Evolutionary conservation across 2,888 invertebrate genomes (phyloP).

Genomic region (Lithophane socia): DNA sequence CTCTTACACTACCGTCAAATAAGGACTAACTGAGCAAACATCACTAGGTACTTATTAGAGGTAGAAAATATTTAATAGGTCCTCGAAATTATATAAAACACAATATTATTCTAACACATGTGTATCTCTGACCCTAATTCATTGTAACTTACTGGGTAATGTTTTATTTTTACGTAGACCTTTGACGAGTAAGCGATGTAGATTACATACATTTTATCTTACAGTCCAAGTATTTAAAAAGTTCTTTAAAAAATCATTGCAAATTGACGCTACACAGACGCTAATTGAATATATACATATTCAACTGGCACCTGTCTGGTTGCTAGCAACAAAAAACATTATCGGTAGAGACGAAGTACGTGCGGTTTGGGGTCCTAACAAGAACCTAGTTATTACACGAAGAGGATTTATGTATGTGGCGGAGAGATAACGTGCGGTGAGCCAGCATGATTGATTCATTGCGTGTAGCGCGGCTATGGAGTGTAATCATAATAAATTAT

Average conservation of each 20-base stretch:
- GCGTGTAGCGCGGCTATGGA: conserved; percentile 43
- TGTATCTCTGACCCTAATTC: conserved; percentile 18
- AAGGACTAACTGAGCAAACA: conserved; percentile 50
- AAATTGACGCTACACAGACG: too few species aligned
- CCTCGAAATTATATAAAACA: conserved; percentile 54
- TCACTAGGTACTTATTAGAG: conserved; percentile 62
- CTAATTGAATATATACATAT: conserved; percentile 3
- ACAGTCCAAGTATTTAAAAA: background rate
- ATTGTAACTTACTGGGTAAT: conserved; percentile 6
- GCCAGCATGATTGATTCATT: conserved; percentile 63
- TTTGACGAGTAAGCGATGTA: background rate
- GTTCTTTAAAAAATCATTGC: background rate
- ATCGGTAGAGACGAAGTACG: conserved; percentile 8
- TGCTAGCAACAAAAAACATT: conserved; percentile 39
- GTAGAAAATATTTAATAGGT: conserved; percentile 65
- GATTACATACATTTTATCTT: background rate
- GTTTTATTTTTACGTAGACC: background rate
- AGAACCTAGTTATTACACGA: conserved; percentile 56
- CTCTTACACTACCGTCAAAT: conserved; percentile 60
- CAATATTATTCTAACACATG: conserved; percentile 11
- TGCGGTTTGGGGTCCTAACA: conserved; percentile 22
- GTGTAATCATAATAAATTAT: conserved; percentile 62
- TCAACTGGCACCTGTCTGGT: conserved; percentile 8
- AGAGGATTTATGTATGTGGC: conserved; percentile 55
- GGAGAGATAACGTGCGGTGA: conserved; percentile 58